A percentile compares a stretch with the other conserved stretches of the same genome.
phyloP scores from a whole-genome alignment of 2,113 vertebrate species.

The Gnathonemus longibarbis region DNA sequence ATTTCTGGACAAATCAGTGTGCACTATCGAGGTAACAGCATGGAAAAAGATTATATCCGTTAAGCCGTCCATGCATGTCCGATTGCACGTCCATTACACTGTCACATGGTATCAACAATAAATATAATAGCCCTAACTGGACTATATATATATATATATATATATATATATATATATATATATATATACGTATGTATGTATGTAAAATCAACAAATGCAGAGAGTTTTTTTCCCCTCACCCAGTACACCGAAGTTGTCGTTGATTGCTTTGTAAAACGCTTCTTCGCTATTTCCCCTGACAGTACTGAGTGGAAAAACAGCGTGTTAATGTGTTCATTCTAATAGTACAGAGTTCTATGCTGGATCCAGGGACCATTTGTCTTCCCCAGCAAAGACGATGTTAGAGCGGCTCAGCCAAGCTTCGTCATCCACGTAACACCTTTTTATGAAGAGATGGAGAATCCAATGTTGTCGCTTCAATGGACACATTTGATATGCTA shows the following conservation, averaged over 20 bases:
- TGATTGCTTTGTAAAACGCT: too few species aligned
- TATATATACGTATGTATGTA: too few species aligned
- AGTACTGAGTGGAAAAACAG: too few species aligned
- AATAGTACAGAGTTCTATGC: too few species aligned
- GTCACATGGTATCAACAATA: neutral
- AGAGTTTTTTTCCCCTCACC: too few species aligned
- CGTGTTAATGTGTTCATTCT: too few species aligned
- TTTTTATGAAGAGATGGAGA: conserved; percentile 42
- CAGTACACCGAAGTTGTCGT: too few species aligned
- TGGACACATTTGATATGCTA: too few species aligned
- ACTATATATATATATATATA: too few species aligned
- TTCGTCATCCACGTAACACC: conserved; percentile 96
- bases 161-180: too few species aligned
- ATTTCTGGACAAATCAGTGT: neutral
- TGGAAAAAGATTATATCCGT: neutral
- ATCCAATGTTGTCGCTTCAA: neutral
- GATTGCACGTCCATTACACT: neutral
- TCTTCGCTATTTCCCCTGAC: too few species aligned
- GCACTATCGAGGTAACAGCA: neutral
- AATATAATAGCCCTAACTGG: neutral
- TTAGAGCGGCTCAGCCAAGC: conserved; percentile 97
- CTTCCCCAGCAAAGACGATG: conserved; percentile 94
- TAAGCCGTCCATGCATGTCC: neutral
- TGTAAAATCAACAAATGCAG: too few species aligned
- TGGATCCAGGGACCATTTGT: conserved; percentile 97